Evolutionary conservation across 1,140 invertebrate genomes (phyloP), one percentile per base, ranked within the genome.

Genomic region (Mylabris phalerata): DNA sequence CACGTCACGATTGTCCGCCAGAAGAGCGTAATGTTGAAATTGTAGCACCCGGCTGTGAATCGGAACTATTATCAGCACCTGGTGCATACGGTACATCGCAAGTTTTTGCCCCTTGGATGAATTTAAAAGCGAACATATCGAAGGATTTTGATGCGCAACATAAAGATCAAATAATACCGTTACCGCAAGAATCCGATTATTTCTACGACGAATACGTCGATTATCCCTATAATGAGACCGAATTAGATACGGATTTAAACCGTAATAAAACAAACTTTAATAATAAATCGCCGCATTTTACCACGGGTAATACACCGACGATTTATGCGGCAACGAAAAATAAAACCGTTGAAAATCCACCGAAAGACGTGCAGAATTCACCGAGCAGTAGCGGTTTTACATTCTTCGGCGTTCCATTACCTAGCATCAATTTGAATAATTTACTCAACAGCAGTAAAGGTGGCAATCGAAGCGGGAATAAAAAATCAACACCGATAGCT

Each of bases 161-260:
- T 59, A 61, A 74, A 62, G 69, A 78, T 64, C 70, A 76, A 3
- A 69, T 77, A 19, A 75, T 79, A 44, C 84, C 85, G 4, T 75
- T 82, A 6, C 82, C 84, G 1, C 81, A 84, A 60, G 86, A 89
- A 67, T 82, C 82, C 2, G 88, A 91, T 63, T 90, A 90, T 65
- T 85, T 89, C 63, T 89, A 91, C 67, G 87, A 89, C 66, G 87
- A 90, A 59, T 90, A 89, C 72, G 76, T 87, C 2, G 88, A 90
- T 68, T 87, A 87, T 73, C 79, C 80, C 46, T 80, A 81, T 48
- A 85, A 84, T 69, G 78, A 80, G 49, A 82, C 81, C 26, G 61
- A 41, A 13, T 26, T 48, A 7, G 13, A 56, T 42, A 13, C 39
- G 4, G 4, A 11, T 27, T 5, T 27, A 32, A 41, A 27, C 19